Evolutionary conservation across 2,888 invertebrate species (phyloP), one percentile per base, ranked within the genome.

Genomic region (Amorpha juglandis): DNA sequence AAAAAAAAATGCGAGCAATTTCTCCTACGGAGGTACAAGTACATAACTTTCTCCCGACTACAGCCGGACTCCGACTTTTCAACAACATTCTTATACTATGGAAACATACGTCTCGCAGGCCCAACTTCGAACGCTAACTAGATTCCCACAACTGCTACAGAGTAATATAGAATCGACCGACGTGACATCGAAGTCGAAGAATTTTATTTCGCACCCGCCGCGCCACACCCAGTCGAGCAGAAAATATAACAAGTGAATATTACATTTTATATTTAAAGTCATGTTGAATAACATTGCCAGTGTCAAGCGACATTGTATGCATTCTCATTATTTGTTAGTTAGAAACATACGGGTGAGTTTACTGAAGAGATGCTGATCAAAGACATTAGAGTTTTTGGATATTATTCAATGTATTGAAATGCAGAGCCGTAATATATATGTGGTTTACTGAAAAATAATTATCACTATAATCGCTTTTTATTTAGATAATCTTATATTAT

Each of bases 171-270:
- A 42, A 38, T 27, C 19, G 19, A 3, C 7, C 38, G 42, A 58
- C 38, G 58, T 58, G 58, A 58, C 58, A 38, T 50, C 19, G 58
- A 42, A 38, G 58, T 19, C 9, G 6, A 16, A 19, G 58, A 58
- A 58, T 58, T 58, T 42, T 58, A 63, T 51, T 63, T 63, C 53
- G 14, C 42, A 33, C n/a, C 7, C 51, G 19, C 35, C 27, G 51
- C 51, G 19, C 35, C 27, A 38, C 47, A 42, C 12, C 45, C 67
- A 47, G 68, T 63, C 65, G 58, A 69, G 69, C 74, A 74, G 73
- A 73, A 70, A n/a, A n/a, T n/a, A 73, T 74, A 68, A 27, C 67
- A 71, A 63, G 63, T 66, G 64, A 65, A 67, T 68, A 68, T 69
- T 72, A 73, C 50, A 50, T 50, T 50, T 50, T 50, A 50, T 75